Evolutionary conservation across 2,113 vertebrate genomes (phyloP).

Genomic region (Daphoenositta chrysoptera): DNA sequence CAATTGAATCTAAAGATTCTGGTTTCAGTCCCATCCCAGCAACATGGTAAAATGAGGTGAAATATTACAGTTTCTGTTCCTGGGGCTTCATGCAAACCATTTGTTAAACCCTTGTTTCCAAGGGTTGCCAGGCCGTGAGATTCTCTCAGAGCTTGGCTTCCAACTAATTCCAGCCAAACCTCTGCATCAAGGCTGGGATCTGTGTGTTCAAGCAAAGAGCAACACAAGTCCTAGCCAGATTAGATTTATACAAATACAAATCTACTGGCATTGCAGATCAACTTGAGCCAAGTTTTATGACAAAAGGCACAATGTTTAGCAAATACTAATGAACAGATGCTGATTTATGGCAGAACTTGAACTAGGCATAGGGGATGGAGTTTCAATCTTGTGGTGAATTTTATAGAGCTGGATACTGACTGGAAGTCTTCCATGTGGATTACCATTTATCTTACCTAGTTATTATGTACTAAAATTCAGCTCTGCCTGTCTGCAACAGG

Average conservation of each 20-base stretch:
- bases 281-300: not conserved
- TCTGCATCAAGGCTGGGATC: not conserved
- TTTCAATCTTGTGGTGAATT: not conserved
- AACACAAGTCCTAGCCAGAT: not conserved
- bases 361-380: not conserved
- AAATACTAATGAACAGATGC: not conserved
- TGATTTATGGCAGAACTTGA: not conserved
- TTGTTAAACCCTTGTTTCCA: not conserved
- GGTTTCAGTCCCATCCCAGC: not conserved
- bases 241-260: not conserved
- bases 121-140: not conserved
- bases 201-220: not conserved
- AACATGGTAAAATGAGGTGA: not conserved
- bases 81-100: not conserved
- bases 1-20: not conserved
- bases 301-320: slow-evolving; percentile 5
- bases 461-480: not conserved
- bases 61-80: not conserved
- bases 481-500: not conserved
- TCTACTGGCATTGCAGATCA: not conserved
- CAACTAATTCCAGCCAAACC: not conserved
- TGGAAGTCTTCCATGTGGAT: not conserved
- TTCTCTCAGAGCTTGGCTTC: not conserved
- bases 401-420: not conserved
- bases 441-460: not conserved